phyloP scores from a whole-genome alignment of 53 echinoderm and acorn worm genomes.

The Paracentrotus lividus region DNA sequence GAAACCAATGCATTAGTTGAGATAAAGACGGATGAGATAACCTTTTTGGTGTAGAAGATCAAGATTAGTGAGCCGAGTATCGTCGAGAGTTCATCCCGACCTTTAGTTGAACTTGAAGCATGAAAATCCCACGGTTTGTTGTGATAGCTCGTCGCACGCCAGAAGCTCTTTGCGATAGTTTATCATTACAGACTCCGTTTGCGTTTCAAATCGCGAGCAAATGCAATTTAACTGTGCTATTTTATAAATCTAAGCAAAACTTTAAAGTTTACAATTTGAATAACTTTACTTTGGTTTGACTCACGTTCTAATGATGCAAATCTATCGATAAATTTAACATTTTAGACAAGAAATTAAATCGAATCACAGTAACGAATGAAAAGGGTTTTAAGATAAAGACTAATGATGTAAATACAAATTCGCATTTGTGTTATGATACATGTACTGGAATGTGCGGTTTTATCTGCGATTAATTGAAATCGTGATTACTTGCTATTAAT shows the following conservation, averaged over 20 bases:
- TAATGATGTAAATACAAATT: not conserved
- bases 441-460: conserved; percentile 4
- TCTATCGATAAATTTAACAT: not conserved
- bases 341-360: not conserved
- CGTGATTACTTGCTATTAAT: not conserved
- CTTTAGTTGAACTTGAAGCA: not conserved
- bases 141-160: not conserved
- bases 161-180: not conserved
- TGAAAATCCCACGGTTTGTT: conserved; percentile 35
- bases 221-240: not conserved
- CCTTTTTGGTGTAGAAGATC: not conserved
- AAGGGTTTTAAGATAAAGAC: not conserved
- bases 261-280: too few species aligned
- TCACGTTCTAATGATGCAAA: not conserved
- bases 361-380: not conserved
- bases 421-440: not conserved
- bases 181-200: not conserved
- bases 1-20: not conserved
- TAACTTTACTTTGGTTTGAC: not conserved
- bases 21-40: conserved; percentile 12
- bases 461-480: not conserved
- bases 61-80: not conserved
- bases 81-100: conserved; percentile 23
- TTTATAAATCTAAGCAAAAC: not conserved
- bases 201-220: not conserved